These are phyloP conservation scores for Tenodera sinensis DNA, from an alignment of 2,888 invertebrate genomes.

Conservation along the genomic window DNA sequence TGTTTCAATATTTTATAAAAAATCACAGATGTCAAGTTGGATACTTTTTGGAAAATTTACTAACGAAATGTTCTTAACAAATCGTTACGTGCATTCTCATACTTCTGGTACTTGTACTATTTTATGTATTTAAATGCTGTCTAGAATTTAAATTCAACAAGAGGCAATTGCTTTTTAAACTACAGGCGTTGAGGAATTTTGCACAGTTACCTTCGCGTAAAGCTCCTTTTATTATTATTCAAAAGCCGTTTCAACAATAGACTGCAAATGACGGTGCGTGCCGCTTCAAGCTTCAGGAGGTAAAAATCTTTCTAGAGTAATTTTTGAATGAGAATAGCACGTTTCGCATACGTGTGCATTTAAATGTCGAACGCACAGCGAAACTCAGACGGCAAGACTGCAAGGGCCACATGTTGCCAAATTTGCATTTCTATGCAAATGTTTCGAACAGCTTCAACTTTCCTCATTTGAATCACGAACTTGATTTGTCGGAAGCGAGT, in stretches of 20 bases:
- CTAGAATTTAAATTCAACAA: background rate
- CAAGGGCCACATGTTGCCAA: background rate
- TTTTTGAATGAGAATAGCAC: background rate
- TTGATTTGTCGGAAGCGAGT: background rate
- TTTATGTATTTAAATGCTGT: background rate
- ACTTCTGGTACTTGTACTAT: background rate
- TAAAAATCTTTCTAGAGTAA: background rate
- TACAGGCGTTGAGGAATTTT: background rate
- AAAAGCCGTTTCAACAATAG: background rate
- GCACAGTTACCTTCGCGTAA: too few relatives aligned
- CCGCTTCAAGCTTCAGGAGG: background rate
- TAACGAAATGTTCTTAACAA: too few relatives aligned
- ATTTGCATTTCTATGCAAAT: background rate
- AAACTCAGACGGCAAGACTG: background rate
- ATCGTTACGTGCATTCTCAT: too few relatives aligned
- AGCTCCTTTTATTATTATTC: background rate
- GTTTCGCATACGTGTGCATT: background rate
- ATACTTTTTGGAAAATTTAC: too few relatives aligned
- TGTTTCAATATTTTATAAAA: too few relatives aligned
- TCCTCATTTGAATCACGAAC: background rate
- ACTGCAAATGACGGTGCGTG: background rate
- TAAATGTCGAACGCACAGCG: background rate
- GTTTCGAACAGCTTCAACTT: background rate
- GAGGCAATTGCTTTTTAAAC: background rate
- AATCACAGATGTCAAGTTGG: fast-evolving